Percentiles rank a stretch among this genome's conserved stretches.
These are phyloP conservation scores for Tyrannus savana DNA, from an alignment of 2,113 vertebrate species.

Conservation along the genomic window DNA sequence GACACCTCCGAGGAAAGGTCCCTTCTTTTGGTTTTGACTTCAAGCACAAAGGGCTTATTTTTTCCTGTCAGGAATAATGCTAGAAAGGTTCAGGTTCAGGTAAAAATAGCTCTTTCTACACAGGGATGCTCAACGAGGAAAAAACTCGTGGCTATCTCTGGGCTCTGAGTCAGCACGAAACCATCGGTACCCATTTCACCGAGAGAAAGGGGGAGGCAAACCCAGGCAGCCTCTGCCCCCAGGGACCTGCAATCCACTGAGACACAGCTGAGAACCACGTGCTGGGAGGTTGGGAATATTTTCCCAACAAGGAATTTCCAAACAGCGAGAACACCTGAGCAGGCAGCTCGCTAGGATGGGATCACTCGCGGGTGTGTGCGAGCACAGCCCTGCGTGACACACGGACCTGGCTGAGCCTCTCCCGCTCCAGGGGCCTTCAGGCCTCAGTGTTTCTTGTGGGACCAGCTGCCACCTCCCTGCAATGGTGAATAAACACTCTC, in stretches of 20 bases:
- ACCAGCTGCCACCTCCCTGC: not conserved
- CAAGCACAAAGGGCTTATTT: not conserved
- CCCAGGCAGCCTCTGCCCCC: constrained; percentile 17
- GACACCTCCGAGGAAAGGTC: not conserved
- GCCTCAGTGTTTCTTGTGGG: not conserved
- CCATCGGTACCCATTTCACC: not conserved
- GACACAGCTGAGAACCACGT: not conserved
- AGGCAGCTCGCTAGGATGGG: not conserved
- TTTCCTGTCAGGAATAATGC: not conserved
- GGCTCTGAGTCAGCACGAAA: constrained; percentile 24
- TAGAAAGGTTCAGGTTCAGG: not conserved
- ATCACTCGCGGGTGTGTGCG: not conserved
- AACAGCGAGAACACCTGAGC: constrained; percentile 15
- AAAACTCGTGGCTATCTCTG: not conserved
- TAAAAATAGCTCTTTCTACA: not conserved
- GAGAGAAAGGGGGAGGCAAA: constrained; percentile 15
- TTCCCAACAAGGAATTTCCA: constrained; percentile 23
- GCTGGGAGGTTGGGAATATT: not conserved
- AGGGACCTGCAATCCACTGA: not conserved
- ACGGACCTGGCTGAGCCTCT: not conserved
- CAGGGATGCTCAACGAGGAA: not conserved
- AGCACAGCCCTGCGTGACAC: not conserved
- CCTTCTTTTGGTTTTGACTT: not conserved
- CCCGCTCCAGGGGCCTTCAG: not conserved
- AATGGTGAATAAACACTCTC: not conserved